phyloP scores from a whole-genome alignment of 2,888 invertebrate genomes.

The Drosophila paramelanica region DNA sequence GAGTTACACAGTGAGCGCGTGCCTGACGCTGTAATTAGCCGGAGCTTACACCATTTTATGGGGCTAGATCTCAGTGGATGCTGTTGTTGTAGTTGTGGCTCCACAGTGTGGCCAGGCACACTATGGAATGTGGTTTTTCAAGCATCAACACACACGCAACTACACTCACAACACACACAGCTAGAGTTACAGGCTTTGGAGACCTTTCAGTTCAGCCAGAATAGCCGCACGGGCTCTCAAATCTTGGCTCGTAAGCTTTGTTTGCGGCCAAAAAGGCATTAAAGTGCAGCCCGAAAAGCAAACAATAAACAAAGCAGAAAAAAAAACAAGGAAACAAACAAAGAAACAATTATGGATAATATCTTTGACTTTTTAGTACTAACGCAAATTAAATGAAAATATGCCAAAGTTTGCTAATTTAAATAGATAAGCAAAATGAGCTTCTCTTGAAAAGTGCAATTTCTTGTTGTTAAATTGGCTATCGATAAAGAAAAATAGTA shows the following conservation, averaged over 20 bases:
- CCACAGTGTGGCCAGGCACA: constrained; percentile 61
- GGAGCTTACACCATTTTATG: constrained; percentile 64
- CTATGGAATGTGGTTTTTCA: constrained; percentile 80
- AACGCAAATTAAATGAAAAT: not conserved
- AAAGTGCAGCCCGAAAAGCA: constrained; percentile 26
- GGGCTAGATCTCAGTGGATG: constrained; percentile 62
- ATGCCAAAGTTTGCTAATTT: not conserved
- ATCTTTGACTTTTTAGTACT: constrained; percentile 1
- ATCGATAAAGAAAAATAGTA: not conserved
- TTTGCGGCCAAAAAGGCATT: constrained; percentile 34
- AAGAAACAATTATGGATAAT: constrained; percentile 10
- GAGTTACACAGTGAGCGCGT: constrained; percentile 63
- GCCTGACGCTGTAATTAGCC: constrained; percentile 78
- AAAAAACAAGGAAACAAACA: constrained; percentile 9
- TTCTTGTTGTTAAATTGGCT: not conserved
- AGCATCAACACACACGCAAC: constrained; percentile 59
- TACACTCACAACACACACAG: not conserved
- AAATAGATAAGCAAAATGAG: not conserved
- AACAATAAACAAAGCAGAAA: constrained; percentile 7
- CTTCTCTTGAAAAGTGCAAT: not conserved
- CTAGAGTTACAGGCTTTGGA: constrained; percentile 24
- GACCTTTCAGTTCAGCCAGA: constrained; percentile 40
- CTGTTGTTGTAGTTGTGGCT: constrained; percentile 45
- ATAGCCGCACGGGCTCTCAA: constrained; percentile 33
- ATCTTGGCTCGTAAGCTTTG: constrained; percentile 22